Evolutionary conservation across 64 coral and sea anemone species (phyloP), one percentile per base, ranked within the genome.

Genomic region (Montipora efflorescens): DNA sequence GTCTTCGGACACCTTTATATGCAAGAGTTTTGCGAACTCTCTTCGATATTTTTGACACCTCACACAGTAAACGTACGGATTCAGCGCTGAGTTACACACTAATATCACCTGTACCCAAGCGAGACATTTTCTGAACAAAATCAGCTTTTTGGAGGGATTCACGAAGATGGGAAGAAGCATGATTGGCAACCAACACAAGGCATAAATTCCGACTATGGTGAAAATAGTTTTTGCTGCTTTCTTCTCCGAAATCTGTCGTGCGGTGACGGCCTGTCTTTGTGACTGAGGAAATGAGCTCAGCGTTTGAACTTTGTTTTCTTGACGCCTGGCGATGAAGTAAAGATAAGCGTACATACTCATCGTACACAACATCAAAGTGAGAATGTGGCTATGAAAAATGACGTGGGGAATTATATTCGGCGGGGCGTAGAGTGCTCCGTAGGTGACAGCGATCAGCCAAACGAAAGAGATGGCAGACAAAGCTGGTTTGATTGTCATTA

Each of bases 31-130:
- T 59, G 9, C 53, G 8, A 81, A 81, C 79, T 81, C 48, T 59
- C 53, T 81, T 20, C 79, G 79, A 25, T 81, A 81, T 61, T 61
- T 81, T 6, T 61, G 79, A 52, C 50, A 59, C 44, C 79, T 62
- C n/a, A 81, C 20, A 36, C 79, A 81, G 21, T 81, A 81, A 59
- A 81, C 79, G 28, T 61, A 81, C 21, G 79, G 79, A 81, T 81
- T 81, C 53, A 81, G 79, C 1, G 79, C 79, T 22, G 79, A 81
- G n/a, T 81, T 81, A 81, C 79, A 59, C 4, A 22, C 5, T 10
- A 7, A 2, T 3, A 58, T 52, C 22, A 25, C 36, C 13, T 18
- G 22, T 0, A 81, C 55, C 79, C 79, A 81, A 18, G 79, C 52
- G 6, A 81, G 44, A 36, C 51, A 16, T 81, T 22, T 81, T 4